Base-by-base conservation (phyloP, 2,797 vertebrate species). In the Sebastes oblongus region DNA sequence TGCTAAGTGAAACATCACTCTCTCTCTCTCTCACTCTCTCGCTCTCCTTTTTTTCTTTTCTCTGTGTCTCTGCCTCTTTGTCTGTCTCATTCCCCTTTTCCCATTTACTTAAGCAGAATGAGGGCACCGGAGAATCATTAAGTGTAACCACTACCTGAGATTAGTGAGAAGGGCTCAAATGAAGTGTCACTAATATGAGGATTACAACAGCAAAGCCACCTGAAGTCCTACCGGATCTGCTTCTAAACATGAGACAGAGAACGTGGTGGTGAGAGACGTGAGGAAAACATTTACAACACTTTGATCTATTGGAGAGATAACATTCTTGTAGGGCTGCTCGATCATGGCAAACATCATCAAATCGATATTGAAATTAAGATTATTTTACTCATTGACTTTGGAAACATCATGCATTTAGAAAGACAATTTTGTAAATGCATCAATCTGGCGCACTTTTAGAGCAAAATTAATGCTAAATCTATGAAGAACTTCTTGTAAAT, bases 151-250 rank as follows among this genome's bases (percentile, higher is more conserved):
- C 94, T 95, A 96, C 93, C 93, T 94, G 93, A 95, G 94, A 94
- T 96, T 95, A 95, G 93, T 78, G 86, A 92, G 92, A 93, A 86
- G 91, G 88, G 85, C 95, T 94, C 92, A 94, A 95, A 95, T 96
- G 93, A 96, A 96, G 95, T 96, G 93, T 92, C 94, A 95, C 94
- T 95, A 95, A 96, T 96, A 95, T 95, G 94, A 89, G 95, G 94
- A 96, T 96, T 96, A 96, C 93, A 94, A 93, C 90, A 80, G 92
- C 91, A 94, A 95, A 95, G 93, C 94, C 92, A 95, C 93, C 93
- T 94, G 89, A 94, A 95, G 91, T 94, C 90, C 89, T 92, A 81
- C 62, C n/a, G 59, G 88, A 89, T 93, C 91, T 89, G 88, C 85
- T 87, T 77, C 78, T 76, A 83, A 90, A 93, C 84, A 91, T 32